Evolutionary conservation across 1,140 invertebrate genomes (phyloP).

Genomic region (Hycleus phaleratus): DNA sequence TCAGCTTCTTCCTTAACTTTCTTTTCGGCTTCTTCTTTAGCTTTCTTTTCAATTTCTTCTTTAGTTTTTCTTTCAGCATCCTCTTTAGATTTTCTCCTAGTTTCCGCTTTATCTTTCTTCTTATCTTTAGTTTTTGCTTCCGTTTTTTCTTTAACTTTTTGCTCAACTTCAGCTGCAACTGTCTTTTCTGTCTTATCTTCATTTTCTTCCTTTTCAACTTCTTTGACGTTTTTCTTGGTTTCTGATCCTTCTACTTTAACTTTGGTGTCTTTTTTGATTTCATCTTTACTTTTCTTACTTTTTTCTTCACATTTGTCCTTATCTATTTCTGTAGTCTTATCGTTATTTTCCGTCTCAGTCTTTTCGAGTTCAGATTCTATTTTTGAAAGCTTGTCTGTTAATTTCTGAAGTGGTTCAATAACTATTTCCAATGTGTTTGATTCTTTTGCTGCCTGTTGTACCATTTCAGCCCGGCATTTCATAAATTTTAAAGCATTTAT

Average conservation of each 20-base stretch:
- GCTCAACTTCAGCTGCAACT: conserved; percentile 11
- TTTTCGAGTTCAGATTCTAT: conserved; percentile 5
- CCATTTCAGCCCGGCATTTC: too few species aligned
- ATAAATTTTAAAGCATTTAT: too few species aligned
- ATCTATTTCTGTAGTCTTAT: conserved; percentile 23
- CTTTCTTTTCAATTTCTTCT: conserved; percentile 20
- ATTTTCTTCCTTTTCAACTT: conserved; percentile 20
- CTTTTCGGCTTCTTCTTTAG: conserved; percentile 12
- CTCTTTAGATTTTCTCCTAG: conserved; percentile 31
- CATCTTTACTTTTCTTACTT: conserved; percentile 33
- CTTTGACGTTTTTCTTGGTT: conserved; percentile 32
- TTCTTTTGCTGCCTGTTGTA: too few species aligned
- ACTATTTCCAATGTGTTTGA: too few species aligned
- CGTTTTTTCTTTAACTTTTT: conserved; percentile 34
- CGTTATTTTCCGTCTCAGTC: conserved; percentile 24
- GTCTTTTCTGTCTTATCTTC: conserved; percentile 18
- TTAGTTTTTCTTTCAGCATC: conserved; percentile 29
- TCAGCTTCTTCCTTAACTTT: conserved; percentile 15
- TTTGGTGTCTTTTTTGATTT: conserved; percentile 39
- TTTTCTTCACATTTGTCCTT: conserved; percentile 25
- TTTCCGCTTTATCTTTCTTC: conserved; percentile 12
- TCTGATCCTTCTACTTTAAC: conserved; percentile 20
- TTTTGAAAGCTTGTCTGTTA: neutral
- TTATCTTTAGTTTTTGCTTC: conserved; percentile 14
- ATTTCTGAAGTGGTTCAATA: neutral